Evolutionary conservation across 2,888 invertebrate species (phyloP).

Genomic region (Ecliptopera silaceata): DNA sequence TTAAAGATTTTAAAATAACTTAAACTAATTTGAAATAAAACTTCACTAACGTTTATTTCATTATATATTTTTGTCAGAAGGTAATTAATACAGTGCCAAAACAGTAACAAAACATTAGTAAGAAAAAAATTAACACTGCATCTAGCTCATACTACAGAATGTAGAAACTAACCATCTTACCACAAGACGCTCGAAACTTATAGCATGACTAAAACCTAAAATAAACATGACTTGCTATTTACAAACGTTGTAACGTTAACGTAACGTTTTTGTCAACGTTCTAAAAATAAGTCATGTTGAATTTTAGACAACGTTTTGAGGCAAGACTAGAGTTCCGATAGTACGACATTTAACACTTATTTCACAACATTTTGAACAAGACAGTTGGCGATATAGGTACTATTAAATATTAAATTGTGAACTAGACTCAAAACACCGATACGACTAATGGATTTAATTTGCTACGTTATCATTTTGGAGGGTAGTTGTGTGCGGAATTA

Average conservation of each 20-base stretch:
- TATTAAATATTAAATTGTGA: conserved; percentile 58
- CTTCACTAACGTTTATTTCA: conserved; percentile 67
- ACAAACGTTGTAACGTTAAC: no score
- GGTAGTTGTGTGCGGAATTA: conserved; percentile 57
- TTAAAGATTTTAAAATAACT: no score
- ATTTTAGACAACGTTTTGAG: conserved; percentile 42
- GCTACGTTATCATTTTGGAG: conserved; percentile 55
- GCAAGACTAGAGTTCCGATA: conserved; percentile 34
- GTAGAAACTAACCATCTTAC: conserved; percentile 39
- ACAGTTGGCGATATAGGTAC: conserved; percentile 63
- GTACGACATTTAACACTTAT: conserved; percentile 72
- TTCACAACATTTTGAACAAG: conserved; percentile 78
- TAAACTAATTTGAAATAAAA: conserved; percentile 60
- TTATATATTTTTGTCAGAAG: conserved; percentile 83
- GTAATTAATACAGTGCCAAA: conserved; percentile 83
- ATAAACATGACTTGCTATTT: conserved; percentile 1
- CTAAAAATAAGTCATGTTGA: not conserved
- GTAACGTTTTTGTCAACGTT: no score
- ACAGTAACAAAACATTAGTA: conserved; percentile 83
- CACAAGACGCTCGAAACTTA: conserved; percentile 15
- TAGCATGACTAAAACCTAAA: conserved; percentile 7
- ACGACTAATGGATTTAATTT: conserved; percentile 71
- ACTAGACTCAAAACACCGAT: conserved; percentile 77
- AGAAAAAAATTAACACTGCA: conserved; percentile 78
- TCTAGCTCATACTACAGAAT: conserved; percentile 80